Percentiles rank a stretch among this genome's conserved stretches.
These are phyloP conservation scores for Tyto alba DNA, from an alignment of 2,113 vertebrate species.

Conservation along the genomic window DNA sequence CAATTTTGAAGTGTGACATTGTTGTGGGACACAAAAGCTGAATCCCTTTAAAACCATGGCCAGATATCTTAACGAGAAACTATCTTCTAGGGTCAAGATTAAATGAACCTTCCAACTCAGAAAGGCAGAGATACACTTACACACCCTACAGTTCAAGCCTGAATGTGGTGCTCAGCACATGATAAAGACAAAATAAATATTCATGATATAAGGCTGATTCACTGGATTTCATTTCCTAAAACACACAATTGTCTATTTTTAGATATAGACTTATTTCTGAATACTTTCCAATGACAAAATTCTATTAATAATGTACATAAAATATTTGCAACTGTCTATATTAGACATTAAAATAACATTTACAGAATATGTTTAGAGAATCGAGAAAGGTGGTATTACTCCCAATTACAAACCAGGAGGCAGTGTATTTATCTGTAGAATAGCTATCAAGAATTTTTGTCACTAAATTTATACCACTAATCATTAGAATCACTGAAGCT, in stretches of 20 bases:
- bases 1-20: background rate
- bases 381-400: background rate
- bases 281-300: background rate
- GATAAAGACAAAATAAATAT: background rate
- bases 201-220: background rate
- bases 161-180: background rate
- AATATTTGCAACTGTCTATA: background rate
- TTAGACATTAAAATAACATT: background rate
- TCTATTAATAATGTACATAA: background rate
- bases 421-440: background rate
- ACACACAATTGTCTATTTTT: background rate
- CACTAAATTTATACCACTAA: background rate
- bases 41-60: background rate
- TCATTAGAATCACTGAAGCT: conserved; percentile 1
- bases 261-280: background rate
- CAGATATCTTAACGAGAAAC: background rate
- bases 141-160: background rate
- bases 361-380: background rate
- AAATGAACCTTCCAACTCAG: background rate
- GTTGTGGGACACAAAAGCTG: background rate
- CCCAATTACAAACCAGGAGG: background rate
- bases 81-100: background rate
- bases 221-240: background rate
- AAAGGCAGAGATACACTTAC: background rate
- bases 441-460: background rate